Evolutionary conservation across 2,888 invertebrate species (phyloP).

Genomic region (Drosophila meridionalis): DNA sequence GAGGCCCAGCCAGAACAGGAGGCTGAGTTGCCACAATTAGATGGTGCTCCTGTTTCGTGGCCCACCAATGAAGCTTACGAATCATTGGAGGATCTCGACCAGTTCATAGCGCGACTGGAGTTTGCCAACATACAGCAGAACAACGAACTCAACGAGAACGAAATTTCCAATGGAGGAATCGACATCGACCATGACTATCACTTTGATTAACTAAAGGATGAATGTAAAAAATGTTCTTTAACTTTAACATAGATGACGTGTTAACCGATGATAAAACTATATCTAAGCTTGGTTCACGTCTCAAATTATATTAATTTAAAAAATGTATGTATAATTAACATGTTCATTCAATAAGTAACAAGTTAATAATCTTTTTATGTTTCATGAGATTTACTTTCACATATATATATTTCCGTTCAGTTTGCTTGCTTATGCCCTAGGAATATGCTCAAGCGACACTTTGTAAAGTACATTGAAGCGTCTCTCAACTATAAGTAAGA

Average conservation of each 20-base stretch:
- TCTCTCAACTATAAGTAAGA: conserved; percentile 13
- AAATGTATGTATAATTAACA: no score
- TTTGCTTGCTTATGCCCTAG: conserved; percentile 36
- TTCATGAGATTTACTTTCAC: conserved; percentile 24
- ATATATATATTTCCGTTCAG: conserved; percentile 25
- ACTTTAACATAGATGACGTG: neutral
- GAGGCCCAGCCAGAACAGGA: neutral
- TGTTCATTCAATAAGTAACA: no score
- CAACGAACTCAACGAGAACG: neutral
- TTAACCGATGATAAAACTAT: no score
- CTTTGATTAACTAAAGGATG: neutral
- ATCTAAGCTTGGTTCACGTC: no score
- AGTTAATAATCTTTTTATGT: neutral
- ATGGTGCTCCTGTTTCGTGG: neutral
- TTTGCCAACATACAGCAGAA: neutral
- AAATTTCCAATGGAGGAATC: conserved; percentile 21
- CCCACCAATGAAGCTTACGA: conserved; percentile 30
- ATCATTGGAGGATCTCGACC: conserved; percentile 59
- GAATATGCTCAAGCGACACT: conserved; percentile 38
- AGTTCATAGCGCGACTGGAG: conserved; percentile 52
- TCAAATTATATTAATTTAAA: no score
- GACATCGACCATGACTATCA: neutral
- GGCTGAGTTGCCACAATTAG: neutral
- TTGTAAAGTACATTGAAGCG: conserved; percentile 4
- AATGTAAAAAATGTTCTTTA: neutral